These are phyloP conservation scores for Melanotaenia boesemani DNA, from an alignment of 2,797 vertebrate species.

Conservation along the genomic window DNA sequence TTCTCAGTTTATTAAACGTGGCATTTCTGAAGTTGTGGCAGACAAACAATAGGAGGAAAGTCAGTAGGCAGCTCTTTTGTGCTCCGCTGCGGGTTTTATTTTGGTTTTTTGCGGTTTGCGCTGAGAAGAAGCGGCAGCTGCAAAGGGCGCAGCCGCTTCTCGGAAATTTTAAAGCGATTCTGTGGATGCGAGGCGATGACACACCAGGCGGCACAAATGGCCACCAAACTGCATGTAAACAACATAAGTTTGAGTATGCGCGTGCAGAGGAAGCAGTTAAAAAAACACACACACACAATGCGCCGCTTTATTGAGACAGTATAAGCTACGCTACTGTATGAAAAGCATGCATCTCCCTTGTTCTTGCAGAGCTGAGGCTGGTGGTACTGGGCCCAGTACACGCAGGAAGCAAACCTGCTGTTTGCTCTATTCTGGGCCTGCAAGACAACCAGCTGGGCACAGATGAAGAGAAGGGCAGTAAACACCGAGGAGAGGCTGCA, in stretches of 20 bases:
- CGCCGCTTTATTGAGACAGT: not conserved
- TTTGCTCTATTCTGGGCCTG: slow-evolving; percentile 73
- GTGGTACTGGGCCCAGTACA: slow-evolving; percentile 77
- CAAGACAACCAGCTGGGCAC: slow-evolving; percentile 38
- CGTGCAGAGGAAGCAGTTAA: not conserved
- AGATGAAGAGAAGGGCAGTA: slow-evolving; percentile 50
- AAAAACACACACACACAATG: not conserved
- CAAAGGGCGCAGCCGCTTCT: slow-evolving; percentile 41
- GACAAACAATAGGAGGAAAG: not conserved
- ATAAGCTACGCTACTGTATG: not conserved
- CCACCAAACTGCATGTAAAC: not conserved
- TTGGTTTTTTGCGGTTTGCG: not conserved
- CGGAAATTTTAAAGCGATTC: not conserved
- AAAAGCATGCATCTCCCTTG: not conserved
- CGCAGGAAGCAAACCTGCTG: slow-evolving; percentile 64
- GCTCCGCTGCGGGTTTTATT: not conserved
- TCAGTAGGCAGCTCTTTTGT: not conserved
- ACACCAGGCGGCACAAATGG: not conserved
- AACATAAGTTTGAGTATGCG: not conserved
- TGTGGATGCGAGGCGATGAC: not conserved
- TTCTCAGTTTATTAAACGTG: too few species aligned
- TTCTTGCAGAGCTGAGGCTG: slow-evolving; percentile 75
- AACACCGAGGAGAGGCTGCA: slow-evolving; percentile 66
- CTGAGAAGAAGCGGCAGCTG: not conserved
- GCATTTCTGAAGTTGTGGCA: not conserved